A percentile compares a stretch with the other conserved stretches of the same genome.
Conservation (phyloP, 2,888 invertebrate genomes). For the Tenthredo mesomela region DNA sequence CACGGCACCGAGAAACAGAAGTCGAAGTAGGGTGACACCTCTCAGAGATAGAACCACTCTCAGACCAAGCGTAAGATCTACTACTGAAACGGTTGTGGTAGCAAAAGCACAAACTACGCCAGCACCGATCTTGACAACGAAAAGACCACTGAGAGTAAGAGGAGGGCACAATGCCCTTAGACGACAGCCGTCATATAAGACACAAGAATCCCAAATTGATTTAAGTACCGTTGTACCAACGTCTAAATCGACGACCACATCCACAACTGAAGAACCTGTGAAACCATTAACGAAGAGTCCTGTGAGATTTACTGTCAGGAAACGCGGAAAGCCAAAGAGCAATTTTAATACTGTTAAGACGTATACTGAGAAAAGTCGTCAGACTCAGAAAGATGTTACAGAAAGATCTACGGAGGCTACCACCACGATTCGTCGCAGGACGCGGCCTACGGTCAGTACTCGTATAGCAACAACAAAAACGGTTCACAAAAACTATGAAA, state of each 20-base stretch:
- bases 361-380: background rate
- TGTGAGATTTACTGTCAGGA: background rate
- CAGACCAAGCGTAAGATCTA: conserved; percentile 33
- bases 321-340: background rate
- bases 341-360: background rate
- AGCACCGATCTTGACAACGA: background rate
- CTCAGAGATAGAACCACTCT: conserved; percentile 29
- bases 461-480: background rate
- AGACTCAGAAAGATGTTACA: background rate
- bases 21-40: conserved; percentile 1
- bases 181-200: background rate
- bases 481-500: conserved; percentile 33
- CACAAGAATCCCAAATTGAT: conserved; percentile 12
- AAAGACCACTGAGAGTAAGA: conserved; percentile 13
- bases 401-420: background rate
- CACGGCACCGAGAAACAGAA: conserved; percentile 37
- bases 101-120: conserved; percentile 10
- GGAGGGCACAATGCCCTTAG: conserved; percentile 7
- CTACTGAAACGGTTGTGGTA: conserved; percentile 3
- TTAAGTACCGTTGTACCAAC: background rate
- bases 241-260: background rate
- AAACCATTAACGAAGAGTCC: background rate
- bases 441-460: conserved; percentile 20
- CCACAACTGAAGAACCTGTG: conserved; percentile 29
- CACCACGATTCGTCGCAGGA: conserved; percentile 31